Percentiles rank a stretch among this genome's conserved stretches.
Evolutionary conservation across 2,888 invertebrate genomes (phyloP).

Genomic region (Tillus elongatus): DNA sequence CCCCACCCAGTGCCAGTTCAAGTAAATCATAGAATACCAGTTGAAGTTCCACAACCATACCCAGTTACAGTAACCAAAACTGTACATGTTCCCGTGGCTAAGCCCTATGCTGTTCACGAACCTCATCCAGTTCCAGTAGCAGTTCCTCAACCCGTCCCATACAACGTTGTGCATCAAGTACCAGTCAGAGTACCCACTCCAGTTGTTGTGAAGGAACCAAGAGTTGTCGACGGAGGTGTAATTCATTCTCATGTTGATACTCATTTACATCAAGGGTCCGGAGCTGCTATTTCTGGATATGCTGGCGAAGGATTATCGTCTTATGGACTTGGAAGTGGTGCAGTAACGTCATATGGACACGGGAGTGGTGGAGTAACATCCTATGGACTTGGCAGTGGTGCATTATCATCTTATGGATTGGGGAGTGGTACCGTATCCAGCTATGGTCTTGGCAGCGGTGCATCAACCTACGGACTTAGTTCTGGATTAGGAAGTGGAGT

Average conservation of each 20-base stretch:
- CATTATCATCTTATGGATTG: no score
- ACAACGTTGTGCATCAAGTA: constrained; percentile 27
- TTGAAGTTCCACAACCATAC: constrained; percentile 32
- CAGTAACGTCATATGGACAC: no score
- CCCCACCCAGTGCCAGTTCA: constrained; percentile 26
- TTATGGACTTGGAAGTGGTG: no score
- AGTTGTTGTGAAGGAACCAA: constrained; percentile 19
- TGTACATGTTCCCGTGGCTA: constrained; percentile 22
- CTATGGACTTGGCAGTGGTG: no score
- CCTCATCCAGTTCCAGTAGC: constrained; percentile 26
- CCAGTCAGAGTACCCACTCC: constrained; percentile 32
- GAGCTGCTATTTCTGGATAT: no score
- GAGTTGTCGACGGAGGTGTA: constrained; percentile 3
- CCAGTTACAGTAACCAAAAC: constrained; percentile 26
- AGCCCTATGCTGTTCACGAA: constrained; percentile 20
- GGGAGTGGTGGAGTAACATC: no score
- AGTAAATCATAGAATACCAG: constrained; percentile 26
- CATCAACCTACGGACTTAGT: no score
- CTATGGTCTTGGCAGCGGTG: no score
- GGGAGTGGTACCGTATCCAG: no score
- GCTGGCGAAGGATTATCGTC: no score
- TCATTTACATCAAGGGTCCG: no score
- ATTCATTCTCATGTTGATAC: not conserved
- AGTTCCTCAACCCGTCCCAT: constrained; percentile 31
- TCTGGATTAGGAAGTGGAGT: no score